Percentiles rank a stretch among this genome's conserved stretches.
Conservation (phyloP, 2,888 invertebrate species). For the Sepiola atlantica region DNA sequence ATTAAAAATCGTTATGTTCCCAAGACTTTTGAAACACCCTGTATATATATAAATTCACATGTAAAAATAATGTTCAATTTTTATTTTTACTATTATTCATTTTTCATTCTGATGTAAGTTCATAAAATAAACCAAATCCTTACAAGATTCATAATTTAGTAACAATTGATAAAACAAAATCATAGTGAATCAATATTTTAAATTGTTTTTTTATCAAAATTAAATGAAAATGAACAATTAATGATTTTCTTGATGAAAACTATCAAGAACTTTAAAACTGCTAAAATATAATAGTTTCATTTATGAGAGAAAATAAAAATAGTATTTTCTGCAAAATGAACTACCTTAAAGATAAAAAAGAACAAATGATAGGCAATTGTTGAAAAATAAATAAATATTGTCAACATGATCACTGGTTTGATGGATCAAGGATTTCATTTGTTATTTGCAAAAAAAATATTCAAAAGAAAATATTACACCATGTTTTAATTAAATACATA, state of each 20-base stretch:
- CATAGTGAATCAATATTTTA: background rate
- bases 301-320: background rate
- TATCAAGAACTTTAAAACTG: background rate
- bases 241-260: no score
- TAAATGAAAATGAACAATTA: no score
- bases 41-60: no score
- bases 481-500: background rate
- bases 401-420: background rate
- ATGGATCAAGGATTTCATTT: background rate
- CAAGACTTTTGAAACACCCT: no score
- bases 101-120: background rate
- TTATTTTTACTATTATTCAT: background rate
- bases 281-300: background rate
- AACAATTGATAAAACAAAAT: background rate
- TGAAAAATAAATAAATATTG: background rate
- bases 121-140: background rate
- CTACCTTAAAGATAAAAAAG: background rate
- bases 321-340: background rate
- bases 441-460: background rate
- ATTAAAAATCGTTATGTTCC: no score
- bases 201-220: background rate
- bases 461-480: background rate
- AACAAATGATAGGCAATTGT: background rate
- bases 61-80: no score
- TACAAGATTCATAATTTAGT: background rate